phyloP scores from a whole-genome alignment of 2,113 vertebrate species.

The Struthio camelus region DNA sequence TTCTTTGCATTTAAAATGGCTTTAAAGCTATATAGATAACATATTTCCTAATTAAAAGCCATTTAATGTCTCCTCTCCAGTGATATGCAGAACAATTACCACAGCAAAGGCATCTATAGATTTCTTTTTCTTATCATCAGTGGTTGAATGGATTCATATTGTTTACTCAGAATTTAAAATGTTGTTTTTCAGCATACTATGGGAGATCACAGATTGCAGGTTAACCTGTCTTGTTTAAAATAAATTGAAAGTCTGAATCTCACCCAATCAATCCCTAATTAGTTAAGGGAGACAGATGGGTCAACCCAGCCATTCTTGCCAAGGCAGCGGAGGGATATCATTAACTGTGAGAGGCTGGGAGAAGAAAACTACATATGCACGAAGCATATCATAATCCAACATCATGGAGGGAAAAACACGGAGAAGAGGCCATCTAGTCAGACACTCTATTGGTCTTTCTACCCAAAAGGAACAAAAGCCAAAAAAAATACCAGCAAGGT shows the following conservation, averaged over 20 bases:
- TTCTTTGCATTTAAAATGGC: neutral
- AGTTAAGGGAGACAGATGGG: constrained; percentile 34
- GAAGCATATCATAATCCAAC: neutral
- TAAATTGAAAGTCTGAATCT: constrained; percentile 31
- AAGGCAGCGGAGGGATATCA: neutral
- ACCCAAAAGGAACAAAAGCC: neutral
- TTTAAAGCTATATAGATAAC: neutral
- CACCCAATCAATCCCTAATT: constrained; percentile 13
- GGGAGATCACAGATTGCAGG: constrained; percentile 30
- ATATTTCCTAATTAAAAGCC: neutral
- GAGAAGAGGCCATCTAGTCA: neutral
- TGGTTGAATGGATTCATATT: neutral
- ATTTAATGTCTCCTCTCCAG: neutral
- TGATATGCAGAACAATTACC: neutral
- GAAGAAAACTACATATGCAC: neutral
- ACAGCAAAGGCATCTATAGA: neutral
- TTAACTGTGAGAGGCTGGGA: neutral
- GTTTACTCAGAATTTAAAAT: constrained; percentile 27
- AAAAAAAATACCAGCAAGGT: neutral
- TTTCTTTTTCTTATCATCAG: neutral
- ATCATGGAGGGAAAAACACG: neutral
- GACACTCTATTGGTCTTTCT: neutral
- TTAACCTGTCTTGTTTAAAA: constrained; percentile 29
- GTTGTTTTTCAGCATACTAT: neutral
- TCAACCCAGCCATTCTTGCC: neutral